Conservation (phyloP, 2,888 invertebrate species). For the Aromia moschata region DNA sequence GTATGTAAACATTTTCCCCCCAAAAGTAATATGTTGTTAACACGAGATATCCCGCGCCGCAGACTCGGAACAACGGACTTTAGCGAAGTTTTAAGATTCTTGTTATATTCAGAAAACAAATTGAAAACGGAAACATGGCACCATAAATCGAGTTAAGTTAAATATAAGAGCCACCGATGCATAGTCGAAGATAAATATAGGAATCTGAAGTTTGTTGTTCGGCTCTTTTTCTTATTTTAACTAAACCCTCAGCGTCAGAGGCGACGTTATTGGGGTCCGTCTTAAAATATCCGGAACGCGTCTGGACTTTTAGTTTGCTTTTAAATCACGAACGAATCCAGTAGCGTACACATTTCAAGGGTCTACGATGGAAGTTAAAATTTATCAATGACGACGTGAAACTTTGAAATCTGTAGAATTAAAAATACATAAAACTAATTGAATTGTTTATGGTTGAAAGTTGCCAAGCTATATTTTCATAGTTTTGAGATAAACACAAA, state of each 20-base stretch:
- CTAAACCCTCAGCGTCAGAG: constrained; percentile 4
- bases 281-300: constrained; percentile 29
- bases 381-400: no score
- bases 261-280: constrained; percentile 18
- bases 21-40: constrained; percentile 1
- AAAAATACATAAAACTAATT: no score
- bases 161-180: constrained; percentile 29
- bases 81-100: constrained; percentile 4
- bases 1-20: constrained; percentile 5
- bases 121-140: constrained; percentile 29
- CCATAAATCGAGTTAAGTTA: constrained; percentile 27
- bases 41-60: not conserved
- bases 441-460: no score
- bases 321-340: constrained; percentile 1
- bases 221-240: constrained; percentile 12
- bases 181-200: constrained; percentile 27
- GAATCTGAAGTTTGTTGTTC: constrained; percentile 15
- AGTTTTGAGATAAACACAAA: no score
- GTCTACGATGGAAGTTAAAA: no score
- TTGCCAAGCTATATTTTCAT: no score
- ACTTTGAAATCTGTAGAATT: no score
- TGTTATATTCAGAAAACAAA: constrained; percentile 19
- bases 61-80: constrained; percentile 4
- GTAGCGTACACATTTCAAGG: not conserved
- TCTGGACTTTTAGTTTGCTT: constrained; percentile 11